Percentiles rank a stretch among this genome's conserved stretches.
Conservation (phyloP, 2,113 vertebrate genomes). For the Sardina pilchardus region DNA sequence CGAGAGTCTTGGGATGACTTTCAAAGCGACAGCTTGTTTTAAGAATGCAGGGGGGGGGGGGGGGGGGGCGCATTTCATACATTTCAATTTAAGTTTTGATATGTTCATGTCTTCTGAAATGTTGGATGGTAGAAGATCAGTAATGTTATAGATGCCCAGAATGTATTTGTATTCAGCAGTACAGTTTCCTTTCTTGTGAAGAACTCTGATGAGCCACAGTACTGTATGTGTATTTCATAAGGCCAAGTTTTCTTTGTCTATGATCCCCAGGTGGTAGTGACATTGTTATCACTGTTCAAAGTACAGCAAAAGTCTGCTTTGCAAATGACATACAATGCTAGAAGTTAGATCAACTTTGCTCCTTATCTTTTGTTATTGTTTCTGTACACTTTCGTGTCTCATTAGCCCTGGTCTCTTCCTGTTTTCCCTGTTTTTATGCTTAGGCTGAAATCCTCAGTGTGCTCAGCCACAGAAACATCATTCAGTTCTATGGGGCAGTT, state of each 20-base stretch:
- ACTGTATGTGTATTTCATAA: neutral
- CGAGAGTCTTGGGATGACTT: slow-evolving; percentile 57
- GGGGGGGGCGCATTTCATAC: too few species aligned
- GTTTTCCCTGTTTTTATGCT: slow-evolving; percentile 50
- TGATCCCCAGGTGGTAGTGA: neutral
- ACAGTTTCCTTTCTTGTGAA: neutral
- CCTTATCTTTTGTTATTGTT: neutral
- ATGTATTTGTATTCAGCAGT: neutral
- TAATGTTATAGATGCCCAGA: neutral
- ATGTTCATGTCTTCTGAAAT: neutral
- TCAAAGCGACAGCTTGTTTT: slow-evolving; percentile 50
- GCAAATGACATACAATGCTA: neutral
- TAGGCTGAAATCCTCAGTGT: slow-evolving; percentile 98
- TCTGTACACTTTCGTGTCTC: neutral
- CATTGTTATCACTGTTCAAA: slow-evolving; percentile 5
- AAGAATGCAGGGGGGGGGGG: neutral
- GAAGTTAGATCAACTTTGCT: neutral
- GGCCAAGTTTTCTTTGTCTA: neutral
- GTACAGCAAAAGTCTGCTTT: neutral
- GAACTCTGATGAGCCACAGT: neutral
- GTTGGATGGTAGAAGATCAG: neutral
- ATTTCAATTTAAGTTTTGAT: neutral
- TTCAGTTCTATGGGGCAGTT: slow-evolving; percentile 96
- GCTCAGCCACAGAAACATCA: slow-evolving; percentile 97
- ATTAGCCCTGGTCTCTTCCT: neutral